Percentiles rank a stretch among this genome's conserved stretches.
Conservation (phyloP, 1,140 invertebrate species). For the Cyclargus thomasi region DNA sequence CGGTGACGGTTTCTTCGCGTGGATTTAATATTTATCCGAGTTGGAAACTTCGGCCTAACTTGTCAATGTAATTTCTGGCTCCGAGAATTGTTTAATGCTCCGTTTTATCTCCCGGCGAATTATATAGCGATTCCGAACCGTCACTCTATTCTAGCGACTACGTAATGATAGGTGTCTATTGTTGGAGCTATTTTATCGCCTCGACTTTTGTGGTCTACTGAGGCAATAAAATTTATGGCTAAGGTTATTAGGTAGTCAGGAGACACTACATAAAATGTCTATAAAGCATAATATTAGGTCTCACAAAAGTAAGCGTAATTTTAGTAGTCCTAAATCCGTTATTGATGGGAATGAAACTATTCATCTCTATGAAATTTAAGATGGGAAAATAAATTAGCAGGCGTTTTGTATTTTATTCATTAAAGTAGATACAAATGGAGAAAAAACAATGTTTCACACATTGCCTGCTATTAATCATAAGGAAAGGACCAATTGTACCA, state of each 20-base stretch:
- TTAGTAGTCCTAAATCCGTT: not conserved
- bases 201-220: slow-evolving; percentile 2
- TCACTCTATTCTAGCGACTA: no score
- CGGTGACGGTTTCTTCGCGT: slow-evolving; percentile 51
- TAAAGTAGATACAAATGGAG: no score
- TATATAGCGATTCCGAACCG: not conserved
- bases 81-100: slow-evolving; percentile 24
- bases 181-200: not conserved
- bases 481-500: no score
- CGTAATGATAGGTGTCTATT: no score
- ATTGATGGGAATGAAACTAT: not conserved
- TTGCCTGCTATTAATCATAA: no score
- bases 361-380: not conserved
- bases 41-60: slow-evolving; percentile 45
- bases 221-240: not conserved
- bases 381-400: no score
- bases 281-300: not conserved
- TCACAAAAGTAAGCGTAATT: not conserved
- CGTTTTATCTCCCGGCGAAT: not conserved
- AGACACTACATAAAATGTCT: not conserved
- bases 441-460: no score
- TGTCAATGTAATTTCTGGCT: slow-evolving; percentile 43
- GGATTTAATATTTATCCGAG: slow-evolving; percentile 67
- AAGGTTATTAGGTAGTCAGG: not conserved
- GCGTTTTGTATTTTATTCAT: no score